Percentiles rank a stretch among this genome's conserved stretches.
phyloP scores from a whole-genome alignment of 2,797 vertebrate genomes.

The Acanthornis magna region DNA sequence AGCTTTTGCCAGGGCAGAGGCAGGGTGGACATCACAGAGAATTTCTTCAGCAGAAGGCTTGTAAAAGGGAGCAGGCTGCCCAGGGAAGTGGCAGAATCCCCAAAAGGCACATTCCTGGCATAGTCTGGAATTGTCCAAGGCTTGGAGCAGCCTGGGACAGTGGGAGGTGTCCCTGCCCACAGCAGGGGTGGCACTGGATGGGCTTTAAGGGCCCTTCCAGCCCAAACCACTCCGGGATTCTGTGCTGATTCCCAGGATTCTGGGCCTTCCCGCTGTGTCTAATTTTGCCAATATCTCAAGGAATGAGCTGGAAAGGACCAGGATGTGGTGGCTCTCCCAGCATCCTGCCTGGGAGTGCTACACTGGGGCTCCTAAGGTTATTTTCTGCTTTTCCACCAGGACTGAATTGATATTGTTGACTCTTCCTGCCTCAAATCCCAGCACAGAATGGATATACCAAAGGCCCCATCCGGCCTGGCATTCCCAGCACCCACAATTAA shows the following conservation, averaged over 20 bases:
- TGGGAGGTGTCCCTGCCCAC: neutral
- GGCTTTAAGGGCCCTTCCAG: neutral
- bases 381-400: neutral
- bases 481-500: neutral
- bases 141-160: neutral
- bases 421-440: neutral
- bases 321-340: neutral
- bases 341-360: neutral
- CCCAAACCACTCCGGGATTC: neutral
- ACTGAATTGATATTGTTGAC: neutral
- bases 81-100: neutral
- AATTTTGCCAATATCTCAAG: neutral
- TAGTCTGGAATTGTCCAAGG: neutral
- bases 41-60: neutral
- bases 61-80: neutral
- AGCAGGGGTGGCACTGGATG: neutral
- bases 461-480: neutral
- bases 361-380: rapidly evolving
- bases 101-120: neutral
- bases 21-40: neutral
- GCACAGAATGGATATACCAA: neutral
- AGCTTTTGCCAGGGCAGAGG: neutral
- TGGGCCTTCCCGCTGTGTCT: neutral
- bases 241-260: neutral
- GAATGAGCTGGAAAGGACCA: neutral